Percentiles rank a stretch among this genome's conserved stretches.
These are phyloP conservation scores for Mythimna loreyi DNA, from an alignment of 2,888 invertebrate genomes.

Conservation along the genomic window DNA sequence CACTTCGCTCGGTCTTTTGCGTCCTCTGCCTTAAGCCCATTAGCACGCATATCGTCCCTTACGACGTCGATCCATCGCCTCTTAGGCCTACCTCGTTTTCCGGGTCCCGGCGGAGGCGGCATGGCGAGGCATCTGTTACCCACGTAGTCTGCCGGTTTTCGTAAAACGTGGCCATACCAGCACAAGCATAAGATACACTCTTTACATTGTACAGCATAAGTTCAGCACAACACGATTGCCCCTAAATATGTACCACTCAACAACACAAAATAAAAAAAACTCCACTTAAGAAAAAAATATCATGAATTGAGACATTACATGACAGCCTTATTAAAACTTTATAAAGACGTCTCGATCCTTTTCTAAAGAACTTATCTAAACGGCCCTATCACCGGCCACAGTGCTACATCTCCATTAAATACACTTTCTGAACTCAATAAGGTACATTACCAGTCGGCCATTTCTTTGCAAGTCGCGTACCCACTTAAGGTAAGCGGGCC, in stretches of 20 bases:
- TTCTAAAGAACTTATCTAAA: slow-evolving; percentile 28
- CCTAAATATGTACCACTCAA: neutral
- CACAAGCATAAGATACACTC: too few relatives aligned
- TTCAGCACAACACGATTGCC: too few relatives aligned
- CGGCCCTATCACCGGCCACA: slow-evolving; percentile 38
- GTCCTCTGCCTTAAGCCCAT: too few relatives aligned
- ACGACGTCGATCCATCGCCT: too few relatives aligned
- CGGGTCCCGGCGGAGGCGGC: too few relatives aligned
- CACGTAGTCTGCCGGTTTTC: too few relatives aligned
- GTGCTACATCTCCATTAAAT: slow-evolving; percentile 57
- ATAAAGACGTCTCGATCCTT: slow-evolving; percentile 12
- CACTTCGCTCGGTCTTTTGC: too few relatives aligned
- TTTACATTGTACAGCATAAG: too few relatives aligned
- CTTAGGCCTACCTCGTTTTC: too few relatives aligned
- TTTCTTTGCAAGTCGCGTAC: slow-evolving; percentile 75
- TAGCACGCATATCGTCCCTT: too few relatives aligned
- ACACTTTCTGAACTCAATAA: slow-evolving; percentile 57
- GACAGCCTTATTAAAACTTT: slow-evolving; percentile 4
- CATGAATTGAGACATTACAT: neutral
- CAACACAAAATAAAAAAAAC: neutral
- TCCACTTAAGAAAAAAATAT: neutral
- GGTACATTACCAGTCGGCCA: slow-evolving; percentile 53
- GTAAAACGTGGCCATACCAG: too few relatives aligned
- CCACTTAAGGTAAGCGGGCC: slow-evolving; percentile 76
- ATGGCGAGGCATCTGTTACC: too few relatives aligned